These are phyloP conservation scores for Tenthredo mesomela DNA, from an alignment of 2,888 invertebrate genomes.

Conservation along the genomic window DNA sequence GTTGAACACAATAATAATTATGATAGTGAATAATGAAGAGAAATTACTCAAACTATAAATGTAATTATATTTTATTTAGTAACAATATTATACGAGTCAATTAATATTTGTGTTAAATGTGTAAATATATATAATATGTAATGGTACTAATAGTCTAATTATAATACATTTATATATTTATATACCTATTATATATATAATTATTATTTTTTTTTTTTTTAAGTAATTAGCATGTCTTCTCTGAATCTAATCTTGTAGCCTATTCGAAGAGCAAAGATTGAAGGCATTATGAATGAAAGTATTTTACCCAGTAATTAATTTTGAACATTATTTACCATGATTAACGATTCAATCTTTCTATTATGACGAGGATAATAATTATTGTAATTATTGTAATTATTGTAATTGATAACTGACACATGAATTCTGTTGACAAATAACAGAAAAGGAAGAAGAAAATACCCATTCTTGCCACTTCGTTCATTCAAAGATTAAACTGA, in stretches of 20 bases:
- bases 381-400: no score
- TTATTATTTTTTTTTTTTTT: background rate
- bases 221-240: constrained; percentile 36
- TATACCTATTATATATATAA: background rate
- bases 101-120: constrained; percentile 36
- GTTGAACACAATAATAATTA: background rate
- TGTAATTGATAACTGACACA: background rate
- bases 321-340: background rate
- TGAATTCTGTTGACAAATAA: background rate
- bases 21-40: constrained; percentile 2
- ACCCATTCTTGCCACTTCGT: no score
- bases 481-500: background rate
- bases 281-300: constrained; percentile 34
- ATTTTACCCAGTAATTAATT: background rate
- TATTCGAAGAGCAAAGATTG: constrained; percentile 9
- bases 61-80: constrained; percentile 69
- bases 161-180: constrained; percentile 32
- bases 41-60: constrained; percentile 61
- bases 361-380: background rate
- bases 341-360: background rate
- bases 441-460: background rate
- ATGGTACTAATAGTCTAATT: constrained; percentile 35
- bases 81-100: constrained; percentile 68
- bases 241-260: constrained; percentile 28
- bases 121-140: constrained; percentile 46